Evolutionary conservation across 2,888 invertebrate species (phyloP), one percentile per base, ranked within the genome.

Genomic region (Xylota sylvarum): DNA sequence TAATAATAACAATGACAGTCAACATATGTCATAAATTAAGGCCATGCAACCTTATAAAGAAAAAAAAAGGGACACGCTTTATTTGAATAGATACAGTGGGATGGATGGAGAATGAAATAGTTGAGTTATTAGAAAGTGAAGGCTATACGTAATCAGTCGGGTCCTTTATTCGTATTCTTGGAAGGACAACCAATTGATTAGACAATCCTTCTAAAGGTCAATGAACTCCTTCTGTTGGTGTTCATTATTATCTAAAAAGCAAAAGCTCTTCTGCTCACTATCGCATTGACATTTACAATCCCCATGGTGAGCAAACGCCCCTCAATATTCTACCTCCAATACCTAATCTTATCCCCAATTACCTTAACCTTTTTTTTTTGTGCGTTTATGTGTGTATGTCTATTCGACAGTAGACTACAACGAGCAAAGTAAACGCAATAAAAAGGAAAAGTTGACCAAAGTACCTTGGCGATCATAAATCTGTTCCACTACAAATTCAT

Each of bases 401-500:
- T 17, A 17, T 30, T 17, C 5, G 19, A 50, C 40, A 67, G 17
- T 43, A 19, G 12, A 64, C 65, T 35, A 43, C 30, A 58, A 58
- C 23, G n/a, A n/a, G 32, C 60, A 43, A 5, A 32, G 55, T 32
- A 52, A 43, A 62, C 12, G 74, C 32, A 50, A 58, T 62, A 73
- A 73, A 74, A 52, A 48, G 60, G 5, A 23, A n/a, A 37, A 46
- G 14, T 46, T 72, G 58, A 46, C 46, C 76, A 62, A 62, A 46
- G 35, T 62, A 67, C 67, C 60, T 62, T 19, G 35, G 27, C 37
- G 46, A 55, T 78, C 78, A 70, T 78, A 78, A 78, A 70, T 70
- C 70, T 32, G 67, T 60, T 50, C 50, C 60, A 48, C 76, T 76
- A 55, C 46, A 77, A 67, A 77, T 77, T 67, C 77, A 77, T 77